Evolutionary conservation across 2,113 vertebrate species (phyloP).

Genomic region (Pipra filicauda): DNA sequence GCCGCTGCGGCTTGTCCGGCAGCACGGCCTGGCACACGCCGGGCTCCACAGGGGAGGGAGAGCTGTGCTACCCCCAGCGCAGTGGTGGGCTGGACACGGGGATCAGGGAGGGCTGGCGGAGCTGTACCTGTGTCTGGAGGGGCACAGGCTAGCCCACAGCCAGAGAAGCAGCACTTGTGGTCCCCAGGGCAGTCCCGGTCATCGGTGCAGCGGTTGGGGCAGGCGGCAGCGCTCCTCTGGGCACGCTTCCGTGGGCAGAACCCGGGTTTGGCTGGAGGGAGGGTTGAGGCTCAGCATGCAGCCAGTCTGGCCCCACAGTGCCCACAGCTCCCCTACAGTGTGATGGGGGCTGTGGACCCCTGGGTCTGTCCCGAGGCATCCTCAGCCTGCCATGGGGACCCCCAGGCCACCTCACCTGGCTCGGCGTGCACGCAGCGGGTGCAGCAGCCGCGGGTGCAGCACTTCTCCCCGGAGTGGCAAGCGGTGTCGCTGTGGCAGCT

Average conservation of each 20-base stretch:
- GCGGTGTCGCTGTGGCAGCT: background rate
- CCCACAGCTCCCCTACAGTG: accelerated
- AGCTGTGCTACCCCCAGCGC: background rate
- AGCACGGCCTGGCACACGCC: accelerated
- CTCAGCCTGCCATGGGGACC: background rate
- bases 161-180: conserved; percentile 27
- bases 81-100: accelerated
- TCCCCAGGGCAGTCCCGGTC: conserved; percentile 1
- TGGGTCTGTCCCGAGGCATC: background rate
- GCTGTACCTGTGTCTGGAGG: background rate
- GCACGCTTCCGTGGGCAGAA: background rate
- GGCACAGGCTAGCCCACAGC: conserved; percentile 17
- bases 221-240: background rate
- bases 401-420: background rate
- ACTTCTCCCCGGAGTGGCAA: background rate
- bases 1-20: accelerated
- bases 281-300: accelerated
- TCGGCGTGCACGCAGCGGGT: background rate
- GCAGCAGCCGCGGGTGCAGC: conserved; percentile 12
- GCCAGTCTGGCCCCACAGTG: background rate
- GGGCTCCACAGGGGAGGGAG: background rate
- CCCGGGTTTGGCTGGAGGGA: conserved; percentile 4
- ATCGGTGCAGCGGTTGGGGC: background rate
- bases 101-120: accelerated
- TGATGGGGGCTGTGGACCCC: accelerated